Evolutionary conservation across 2,113 vertebrate genomes (phyloP).

Genomic region (Paracanthobrama guichenoti): DNA sequence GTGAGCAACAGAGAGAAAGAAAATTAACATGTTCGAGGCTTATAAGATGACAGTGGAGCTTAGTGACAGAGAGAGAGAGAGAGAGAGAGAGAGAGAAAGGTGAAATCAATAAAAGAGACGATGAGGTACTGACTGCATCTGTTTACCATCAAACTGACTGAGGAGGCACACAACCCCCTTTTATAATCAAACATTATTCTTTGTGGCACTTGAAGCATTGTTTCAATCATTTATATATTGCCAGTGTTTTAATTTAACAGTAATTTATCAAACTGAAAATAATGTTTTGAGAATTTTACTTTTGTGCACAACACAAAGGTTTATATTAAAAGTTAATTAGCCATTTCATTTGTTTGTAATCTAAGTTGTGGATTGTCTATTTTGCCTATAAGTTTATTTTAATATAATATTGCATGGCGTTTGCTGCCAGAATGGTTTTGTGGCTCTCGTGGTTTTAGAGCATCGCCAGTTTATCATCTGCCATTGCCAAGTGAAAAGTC

Average conservation of each 20-base stretch:
- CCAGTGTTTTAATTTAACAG: background rate
- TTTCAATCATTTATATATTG: background rate
- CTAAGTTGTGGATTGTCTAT: too few species aligned
- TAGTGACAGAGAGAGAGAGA: background rate
- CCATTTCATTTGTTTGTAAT: too few species aligned
- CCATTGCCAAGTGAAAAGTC: too few species aligned
- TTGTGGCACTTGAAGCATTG: background rate
- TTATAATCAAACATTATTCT: background rate
- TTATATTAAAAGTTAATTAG: too few species aligned
- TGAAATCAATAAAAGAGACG: background rate
- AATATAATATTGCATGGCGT: too few species aligned
- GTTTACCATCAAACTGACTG: background rate
- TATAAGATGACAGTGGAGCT: slow-evolving; percentile 13
- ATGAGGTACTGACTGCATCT: background rate
- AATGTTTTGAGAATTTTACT: background rate
- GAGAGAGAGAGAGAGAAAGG: background rate
- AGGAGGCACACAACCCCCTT: background rate
- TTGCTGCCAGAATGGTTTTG: too few species aligned
- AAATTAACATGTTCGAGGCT: background rate
- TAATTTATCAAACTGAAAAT: background rate
- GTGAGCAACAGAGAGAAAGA: slow-evolving; percentile 8
- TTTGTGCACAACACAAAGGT: too few species aligned
- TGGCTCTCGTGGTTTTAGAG: too few species aligned
- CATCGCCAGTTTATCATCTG: too few species aligned
- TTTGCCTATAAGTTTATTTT: too few species aligned